Percentiles rank a stretch among this genome's conserved stretches.
Evolutionary conservation across 1,140 invertebrate species (phyloP).

Genomic region (Uloborus diversus): DNA sequence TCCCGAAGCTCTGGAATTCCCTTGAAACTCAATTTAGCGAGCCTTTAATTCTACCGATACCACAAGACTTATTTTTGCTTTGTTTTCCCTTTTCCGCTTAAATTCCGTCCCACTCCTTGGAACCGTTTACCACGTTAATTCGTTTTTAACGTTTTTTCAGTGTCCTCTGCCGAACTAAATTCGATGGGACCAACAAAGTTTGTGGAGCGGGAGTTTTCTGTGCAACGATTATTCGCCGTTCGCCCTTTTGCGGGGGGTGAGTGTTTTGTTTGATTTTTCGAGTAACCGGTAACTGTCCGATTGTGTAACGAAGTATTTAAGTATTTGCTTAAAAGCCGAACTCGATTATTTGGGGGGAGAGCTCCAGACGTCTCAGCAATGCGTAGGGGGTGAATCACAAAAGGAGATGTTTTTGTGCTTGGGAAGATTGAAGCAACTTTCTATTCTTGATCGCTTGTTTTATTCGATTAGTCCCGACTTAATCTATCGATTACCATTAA

Average conservation of each 20-base stretch:
- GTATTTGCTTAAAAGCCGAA: slow-evolving; percentile 45
- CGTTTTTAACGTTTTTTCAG: slow-evolving; percentile 21
- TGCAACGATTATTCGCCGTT: neutral
- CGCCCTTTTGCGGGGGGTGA: neutral
- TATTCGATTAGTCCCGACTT: no score
- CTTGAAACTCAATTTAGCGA: slow-evolving; percentile 39
- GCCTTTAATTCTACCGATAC: slow-evolving; percentile 47
- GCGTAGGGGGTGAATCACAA: neutral
- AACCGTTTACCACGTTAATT: slow-evolving; percentile 42
- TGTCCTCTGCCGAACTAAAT: neutral
- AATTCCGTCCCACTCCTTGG: neutral
- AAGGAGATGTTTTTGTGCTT: no score
- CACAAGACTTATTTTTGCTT: slow-evolving; percentile 35
- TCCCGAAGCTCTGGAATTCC: slow-evolving; percentile 25
- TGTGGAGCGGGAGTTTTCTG: neutral
- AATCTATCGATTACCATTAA: no score
- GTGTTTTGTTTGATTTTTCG: slow-evolving; percentile 1
- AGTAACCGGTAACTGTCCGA: slow-evolving; percentile 21
- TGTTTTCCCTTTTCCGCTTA: slow-evolving; percentile 4
- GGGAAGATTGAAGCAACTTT: no score
- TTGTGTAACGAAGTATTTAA: slow-evolving; percentile 43
- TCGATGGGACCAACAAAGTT: slow-evolving; percentile 15
- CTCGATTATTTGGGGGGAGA: slow-evolving; percentile 20
- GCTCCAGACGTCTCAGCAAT: no score
- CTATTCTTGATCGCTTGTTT: no score